Base-by-base conservation (phyloP, 2,888 invertebrate genomes). In the Megaustenia siamemsis region DNA sequence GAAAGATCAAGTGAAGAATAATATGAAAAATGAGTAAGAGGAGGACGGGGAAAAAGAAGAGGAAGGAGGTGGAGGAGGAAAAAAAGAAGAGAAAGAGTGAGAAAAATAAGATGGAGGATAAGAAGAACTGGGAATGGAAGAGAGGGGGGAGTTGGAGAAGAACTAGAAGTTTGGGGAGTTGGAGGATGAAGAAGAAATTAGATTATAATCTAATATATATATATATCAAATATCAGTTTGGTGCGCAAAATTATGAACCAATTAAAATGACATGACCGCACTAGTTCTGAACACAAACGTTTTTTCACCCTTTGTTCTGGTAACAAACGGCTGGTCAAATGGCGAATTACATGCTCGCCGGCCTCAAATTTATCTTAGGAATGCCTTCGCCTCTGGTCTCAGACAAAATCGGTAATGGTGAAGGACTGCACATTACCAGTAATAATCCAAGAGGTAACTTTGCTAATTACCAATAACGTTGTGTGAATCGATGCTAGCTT, bases 311-410 rank as follows among this genome's bases (percentile, higher is more conserved):
- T n/a, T n/a, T n/a, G n/a, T 73, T 45, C 15, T 24, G 15, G 8
- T 28, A 45, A 49, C 32, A 35, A 49, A 45, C 49, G 35, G 32
- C 45, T n/a, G 49, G 73, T 73, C 73, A 73, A 73, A 73, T 73
- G 73, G 73, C 73, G 73, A 73, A 73, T 32, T 32, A 10, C 1
- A 4, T 73, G 2, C 32, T 49, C 49, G 73, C 73, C 73, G 73
- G 73, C 24, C 73, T 73, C 15, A 49, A 49, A 49, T 73, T 49
- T 32, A 45, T 73, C 35, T 49, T 73, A 18, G 73, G 73, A 73
- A 28, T 24, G 15, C 49, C 73, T 45, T 18, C 15, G n/a, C 12
- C 32, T 49, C 43, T 71, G 10, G 45, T 8, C 12, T 28, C 49
- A 15, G 8, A 21, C 69, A 38, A 4, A 32, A 49, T 28, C 0